Conservation (phyloP, 2,113 vertebrate genomes). For the Zosterops borbonicus region DNA sequence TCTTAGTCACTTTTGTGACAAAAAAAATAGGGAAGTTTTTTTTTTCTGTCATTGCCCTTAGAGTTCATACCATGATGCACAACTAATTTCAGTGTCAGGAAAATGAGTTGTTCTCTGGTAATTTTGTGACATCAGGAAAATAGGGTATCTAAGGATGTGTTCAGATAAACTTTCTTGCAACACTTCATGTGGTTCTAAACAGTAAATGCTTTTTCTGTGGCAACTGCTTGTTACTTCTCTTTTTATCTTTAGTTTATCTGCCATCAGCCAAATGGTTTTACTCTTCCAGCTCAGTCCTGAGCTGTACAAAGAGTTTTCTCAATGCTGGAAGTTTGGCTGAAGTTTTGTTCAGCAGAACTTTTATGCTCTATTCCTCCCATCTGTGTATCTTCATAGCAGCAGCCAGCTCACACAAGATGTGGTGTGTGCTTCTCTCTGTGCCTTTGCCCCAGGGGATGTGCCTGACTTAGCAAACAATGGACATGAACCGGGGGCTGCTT, state of each 20-base stretch:
- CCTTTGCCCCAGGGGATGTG: not conserved
- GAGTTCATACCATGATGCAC: not conserved
- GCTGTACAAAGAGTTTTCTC: not conserved
- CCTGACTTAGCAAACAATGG: not conserved
- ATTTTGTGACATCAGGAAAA: not conserved
- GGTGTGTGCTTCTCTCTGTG: not conserved
- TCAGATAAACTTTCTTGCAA: not conserved
- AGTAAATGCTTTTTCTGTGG: not conserved
- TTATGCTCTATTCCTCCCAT: not conserved
- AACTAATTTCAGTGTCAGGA: not conserved
- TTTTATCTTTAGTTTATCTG: not conserved
- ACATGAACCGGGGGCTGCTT: not conserved
- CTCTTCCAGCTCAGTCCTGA: not conserved
- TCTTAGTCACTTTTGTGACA: not conserved
- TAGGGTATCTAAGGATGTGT: not conserved
- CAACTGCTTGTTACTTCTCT: not conserved
- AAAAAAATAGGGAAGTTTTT: not conserved
- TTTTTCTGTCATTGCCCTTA: not conserved
- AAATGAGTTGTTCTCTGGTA: not conserved
- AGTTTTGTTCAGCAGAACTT: not conserved
- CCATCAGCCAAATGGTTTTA: not conserved
- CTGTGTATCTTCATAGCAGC: not conserved
- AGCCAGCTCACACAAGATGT: not conserved
- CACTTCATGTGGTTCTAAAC: not conserved
- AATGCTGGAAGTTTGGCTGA: not conserved